Evolutionary conservation across 53 echinoderm and acorn worm genomes (phyloP).

Genomic region (Apostichopus leukothele): DNA sequence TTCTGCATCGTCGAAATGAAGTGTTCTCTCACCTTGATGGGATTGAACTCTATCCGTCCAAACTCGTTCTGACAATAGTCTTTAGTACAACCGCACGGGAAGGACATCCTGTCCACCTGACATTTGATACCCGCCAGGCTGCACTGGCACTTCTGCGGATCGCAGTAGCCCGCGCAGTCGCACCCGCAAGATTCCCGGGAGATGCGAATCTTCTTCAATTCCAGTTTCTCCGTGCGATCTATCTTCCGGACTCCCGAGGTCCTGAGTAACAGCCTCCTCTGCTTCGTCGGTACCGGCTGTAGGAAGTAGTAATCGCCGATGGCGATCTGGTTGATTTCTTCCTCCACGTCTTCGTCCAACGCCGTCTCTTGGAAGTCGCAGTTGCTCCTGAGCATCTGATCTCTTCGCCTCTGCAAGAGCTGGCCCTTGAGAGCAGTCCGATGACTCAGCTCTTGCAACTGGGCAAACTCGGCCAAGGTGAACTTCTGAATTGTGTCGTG

Average conservation of each 20-base stretch:
- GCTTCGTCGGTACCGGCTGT: constrained; percentile 95
- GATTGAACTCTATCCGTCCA: constrained; percentile 95
- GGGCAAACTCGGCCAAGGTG: constrained; percentile 69
- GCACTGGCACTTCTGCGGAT: constrained; percentile 87
- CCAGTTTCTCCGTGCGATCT: constrained; percentile 91
- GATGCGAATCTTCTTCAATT: constrained; percentile 86
- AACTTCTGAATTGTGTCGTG: constrained; percentile 78
- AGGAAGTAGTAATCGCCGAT: constrained; percentile 95
- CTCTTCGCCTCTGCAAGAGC: constrained; percentile 73
- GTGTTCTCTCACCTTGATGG: constrained; percentile 85
- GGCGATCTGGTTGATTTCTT: constrained; percentile 83
- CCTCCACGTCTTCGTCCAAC: constrained; percentile 77
- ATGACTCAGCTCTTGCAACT: constrained; percentile 77
- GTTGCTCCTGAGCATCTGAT: constrained; percentile 70
- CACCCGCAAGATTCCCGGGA: constrained; percentile 94
- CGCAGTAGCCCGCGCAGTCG: constrained; percentile 78
- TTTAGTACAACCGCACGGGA: constrained; percentile 93
- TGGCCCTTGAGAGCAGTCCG: constrained; percentile 75
- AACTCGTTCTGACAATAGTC: constrained; percentile 80
- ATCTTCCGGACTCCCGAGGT: constrained; percentile 90
- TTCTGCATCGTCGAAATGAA: constrained; percentile 89
- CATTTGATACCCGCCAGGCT: constrained; percentile 92
- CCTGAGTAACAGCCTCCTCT: constrained; percentile 77
- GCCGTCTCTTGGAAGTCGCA: constrained; percentile 45
- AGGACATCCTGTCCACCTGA: constrained; percentile 91